Conservation (phyloP, 2,888 invertebrate genomes). For the Drosophila birchii region DNA sequence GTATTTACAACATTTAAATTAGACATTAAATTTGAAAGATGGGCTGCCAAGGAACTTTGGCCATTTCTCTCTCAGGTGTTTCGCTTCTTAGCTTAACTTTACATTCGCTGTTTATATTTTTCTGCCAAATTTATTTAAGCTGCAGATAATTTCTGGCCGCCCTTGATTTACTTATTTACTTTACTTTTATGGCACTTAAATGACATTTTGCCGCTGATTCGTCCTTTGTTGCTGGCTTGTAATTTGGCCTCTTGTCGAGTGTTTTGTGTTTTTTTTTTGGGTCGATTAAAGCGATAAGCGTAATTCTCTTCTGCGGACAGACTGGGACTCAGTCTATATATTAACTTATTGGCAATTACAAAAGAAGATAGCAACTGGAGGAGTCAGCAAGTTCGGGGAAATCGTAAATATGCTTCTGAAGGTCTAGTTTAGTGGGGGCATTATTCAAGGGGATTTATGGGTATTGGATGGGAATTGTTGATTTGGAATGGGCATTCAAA, state of each 20-base stretch:
- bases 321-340: constrained; percentile 51
- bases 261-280: constrained; percentile 31
- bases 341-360: constrained; percentile 67
- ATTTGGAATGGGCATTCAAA: neutral
- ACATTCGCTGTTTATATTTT: constrained; percentile 25
- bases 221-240: constrained; percentile 37
- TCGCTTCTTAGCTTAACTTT: constrained; percentile 21
- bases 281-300: constrained; percentile 69
- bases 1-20: constrained; percentile 78
- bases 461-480: constrained; percentile 46
- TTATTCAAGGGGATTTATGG: constrained; percentile 51
- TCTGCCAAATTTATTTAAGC: constrained; percentile 64
- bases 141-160: constrained; percentile 63
- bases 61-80: constrained; percentile 55
- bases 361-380: constrained; percentile 50
- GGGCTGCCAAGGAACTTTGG: constrained; percentile 71
- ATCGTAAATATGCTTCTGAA: constrained; percentile 21
- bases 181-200: constrained; percentile 74
- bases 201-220: constrained; percentile 52
- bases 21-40: constrained; percentile 80
- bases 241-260: constrained; percentile 64
- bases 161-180: constrained; percentile 74
- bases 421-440: constrained; percentile 37
- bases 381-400: constrained; percentile 31
- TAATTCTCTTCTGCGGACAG: constrained; percentile 53